Evolutionary conservation across 1,140 invertebrate species (phyloP).

Genomic region (Heliothis subflexa): DNA sequence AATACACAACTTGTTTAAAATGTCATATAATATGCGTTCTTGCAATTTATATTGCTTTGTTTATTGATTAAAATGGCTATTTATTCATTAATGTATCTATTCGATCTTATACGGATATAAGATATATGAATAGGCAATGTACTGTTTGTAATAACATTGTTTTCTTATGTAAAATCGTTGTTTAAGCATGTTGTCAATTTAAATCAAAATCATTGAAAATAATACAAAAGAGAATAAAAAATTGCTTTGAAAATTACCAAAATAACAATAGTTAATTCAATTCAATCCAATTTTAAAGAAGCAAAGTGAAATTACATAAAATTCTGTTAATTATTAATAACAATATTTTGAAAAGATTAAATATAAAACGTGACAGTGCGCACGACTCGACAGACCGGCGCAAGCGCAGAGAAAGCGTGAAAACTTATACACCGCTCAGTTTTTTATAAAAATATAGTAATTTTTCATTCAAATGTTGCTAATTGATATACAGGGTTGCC

Average conservation of each 20-base stretch:
- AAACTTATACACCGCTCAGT: conserved; percentile 30
- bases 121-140: too few relatives aligned
- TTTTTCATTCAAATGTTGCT: conserved; percentile 42
- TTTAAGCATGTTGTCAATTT: too few relatives aligned
- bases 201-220: neutral
- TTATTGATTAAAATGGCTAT: too few relatives aligned
- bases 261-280: neutral
- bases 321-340: conserved; percentile 31
- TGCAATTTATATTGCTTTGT: too few relatives aligned
- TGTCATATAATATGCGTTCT: too few relatives aligned
- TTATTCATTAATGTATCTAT: too few relatives aligned
- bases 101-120: too few relatives aligned
- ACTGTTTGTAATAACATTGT: too few relatives aligned
- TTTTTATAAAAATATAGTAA: conserved; percentile 33
- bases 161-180: too few relatives aligned
- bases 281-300: conserved; percentile 14
- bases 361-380: conserved; percentile 40
- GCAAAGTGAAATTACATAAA: conserved; percentile 38
- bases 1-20: too few relatives aligned
- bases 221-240: neutral
- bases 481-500: conserved; percentile 22
- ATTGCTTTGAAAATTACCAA: neutral
- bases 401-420: conserved; percentile 42
- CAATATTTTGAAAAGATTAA: conserved; percentile 44
- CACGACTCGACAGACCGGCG: conserved; percentile 14